A percentile compares a stretch with the other conserved stretches of the same genome.
These are phyloP conservation scores for Prietella phreatophila DNA, from an alignment of 2,113 vertebrate species.

Conservation along the genomic window DNA sequence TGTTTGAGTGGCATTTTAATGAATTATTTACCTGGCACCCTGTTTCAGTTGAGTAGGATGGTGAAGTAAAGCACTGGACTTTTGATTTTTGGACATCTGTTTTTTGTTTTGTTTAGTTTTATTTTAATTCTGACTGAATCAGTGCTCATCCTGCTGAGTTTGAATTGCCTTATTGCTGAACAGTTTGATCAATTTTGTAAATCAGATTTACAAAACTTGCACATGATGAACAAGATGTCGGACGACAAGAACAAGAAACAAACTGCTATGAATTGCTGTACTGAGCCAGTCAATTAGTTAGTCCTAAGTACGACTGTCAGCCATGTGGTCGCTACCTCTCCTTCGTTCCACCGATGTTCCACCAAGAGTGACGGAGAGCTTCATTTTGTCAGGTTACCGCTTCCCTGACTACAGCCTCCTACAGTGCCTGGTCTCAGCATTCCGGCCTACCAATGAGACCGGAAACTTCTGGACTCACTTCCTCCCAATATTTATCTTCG, in stretches of 20 bases:
- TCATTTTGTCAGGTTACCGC: constrained; percentile 77
- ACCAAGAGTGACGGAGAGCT: constrained; percentile 70
- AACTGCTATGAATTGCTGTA: not conserved
- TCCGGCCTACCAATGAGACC: constrained; percentile 77
- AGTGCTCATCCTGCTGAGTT: not conserved
- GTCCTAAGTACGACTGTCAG: not conserved
- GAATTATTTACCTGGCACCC: constrained; percentile 7
- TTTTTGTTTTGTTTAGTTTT: not conserved
- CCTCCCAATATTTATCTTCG: constrained; percentile 74
- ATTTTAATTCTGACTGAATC: not conserved
- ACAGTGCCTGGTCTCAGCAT: constrained; percentile 76
- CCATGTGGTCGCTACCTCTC: constrained; percentile 67
- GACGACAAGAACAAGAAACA: constrained; percentile 5
- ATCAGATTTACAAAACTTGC: not conserved
- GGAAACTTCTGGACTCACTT: constrained; percentile 83
- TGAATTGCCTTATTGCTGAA: not conserved
- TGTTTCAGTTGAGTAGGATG: not conserved
- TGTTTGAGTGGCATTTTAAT: not conserved
- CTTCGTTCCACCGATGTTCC: constrained; percentile 72
- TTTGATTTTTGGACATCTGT: not conserved
- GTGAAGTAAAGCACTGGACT: not conserved
- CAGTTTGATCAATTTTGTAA: not conserved
- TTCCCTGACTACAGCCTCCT: constrained; percentile 74
- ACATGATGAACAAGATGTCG: not conserved
- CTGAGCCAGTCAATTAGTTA: not conserved